These are phyloP conservation scores for Geotrypetes seraphini DNA, from an alignment of 2,797 vertebrate species.

Conservation along the genomic window DNA sequence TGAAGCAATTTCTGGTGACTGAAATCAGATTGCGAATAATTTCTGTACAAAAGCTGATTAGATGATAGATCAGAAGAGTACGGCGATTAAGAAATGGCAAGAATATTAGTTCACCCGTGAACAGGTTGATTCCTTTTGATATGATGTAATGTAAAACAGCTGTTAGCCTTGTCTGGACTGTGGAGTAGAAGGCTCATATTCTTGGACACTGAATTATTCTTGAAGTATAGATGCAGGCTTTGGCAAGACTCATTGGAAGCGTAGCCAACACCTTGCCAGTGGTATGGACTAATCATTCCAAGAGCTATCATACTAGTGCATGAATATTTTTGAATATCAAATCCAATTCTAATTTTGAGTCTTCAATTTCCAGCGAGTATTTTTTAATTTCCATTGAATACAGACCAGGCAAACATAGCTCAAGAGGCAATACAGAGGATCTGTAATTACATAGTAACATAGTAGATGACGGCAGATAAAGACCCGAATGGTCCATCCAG, in stretches of 20 bases:
- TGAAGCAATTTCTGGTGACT: too few relatives aligned
- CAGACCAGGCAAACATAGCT: constrained; percentile 15
- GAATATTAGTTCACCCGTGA: constrained; percentile 32
- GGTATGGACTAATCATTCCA: constrained; percentile 44
- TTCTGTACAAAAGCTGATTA: too few relatives aligned
- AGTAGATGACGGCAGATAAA: too few relatives aligned
- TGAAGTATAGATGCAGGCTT: constrained; percentile 49
- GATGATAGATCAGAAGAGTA: constrained; percentile 33
- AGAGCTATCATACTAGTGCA: constrained; percentile 47
- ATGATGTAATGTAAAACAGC: constrained; percentile 55
- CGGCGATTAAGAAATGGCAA: constrained; percentile 36
- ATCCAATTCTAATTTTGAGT: constrained; percentile 36
- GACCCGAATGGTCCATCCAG: too few relatives aligned
- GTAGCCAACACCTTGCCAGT: constrained; percentile 58
- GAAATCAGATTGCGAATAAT: too few relatives aligned
- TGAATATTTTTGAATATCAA: too few relatives aligned
- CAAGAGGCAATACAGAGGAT: too few relatives aligned
- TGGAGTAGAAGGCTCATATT: constrained; percentile 52
- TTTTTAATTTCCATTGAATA: constrained; percentile 46
- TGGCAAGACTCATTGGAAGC: constrained; percentile 48
- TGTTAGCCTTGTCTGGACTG: constrained; percentile 43
- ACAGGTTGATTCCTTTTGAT: constrained; percentile 47
- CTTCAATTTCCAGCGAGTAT: too few relatives aligned
- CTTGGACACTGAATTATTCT: constrained; percentile 67
- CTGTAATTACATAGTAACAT: too few relatives aligned